phyloP scores from a whole-genome alignment of 2,113 vertebrate genomes.

The Osmerus mordax region DNA sequence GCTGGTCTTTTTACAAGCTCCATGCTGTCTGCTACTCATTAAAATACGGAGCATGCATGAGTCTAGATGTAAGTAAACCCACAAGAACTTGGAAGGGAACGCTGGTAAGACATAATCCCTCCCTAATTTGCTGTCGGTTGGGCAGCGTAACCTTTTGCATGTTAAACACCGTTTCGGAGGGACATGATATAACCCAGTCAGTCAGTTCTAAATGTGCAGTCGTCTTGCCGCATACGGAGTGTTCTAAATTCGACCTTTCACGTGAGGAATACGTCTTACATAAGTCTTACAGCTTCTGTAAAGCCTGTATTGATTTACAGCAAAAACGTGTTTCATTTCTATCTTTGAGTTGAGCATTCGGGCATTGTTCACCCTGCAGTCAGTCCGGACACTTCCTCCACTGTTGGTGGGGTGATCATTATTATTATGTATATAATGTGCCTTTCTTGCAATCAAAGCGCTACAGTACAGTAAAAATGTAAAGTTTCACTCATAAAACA shows the following conservation, averaged over 20 bases:
- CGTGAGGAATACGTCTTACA: not conserved
- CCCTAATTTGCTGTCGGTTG: slow-evolving; percentile 52
- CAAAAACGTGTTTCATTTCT: not conserved
- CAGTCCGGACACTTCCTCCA: too few species aligned
- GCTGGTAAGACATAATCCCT: slow-evolving; percentile 54
- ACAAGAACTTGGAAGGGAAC: slow-evolving; percentile 60
- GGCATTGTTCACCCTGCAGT: too few species aligned
- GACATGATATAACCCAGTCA: slow-evolving; percentile 43
- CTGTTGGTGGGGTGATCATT: too few species aligned
- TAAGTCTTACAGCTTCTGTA: not conserved
- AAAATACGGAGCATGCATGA: slow-evolving; percentile 63
- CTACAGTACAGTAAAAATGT: too few species aligned
- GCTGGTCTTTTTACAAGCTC: slow-evolving; percentile 60
- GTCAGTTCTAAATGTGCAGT: slow-evolving; percentile 33
- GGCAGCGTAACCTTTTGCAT: slow-evolving; percentile 39
- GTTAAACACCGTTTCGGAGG: slow-evolving; percentile 57
- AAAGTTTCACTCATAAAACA: too few species aligned
- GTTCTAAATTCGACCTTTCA: not conserved
- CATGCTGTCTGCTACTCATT: slow-evolving; percentile 66
- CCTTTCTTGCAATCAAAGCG: too few species aligned
- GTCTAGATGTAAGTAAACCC: slow-evolving; percentile 55
- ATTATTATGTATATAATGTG: too few species aligned
- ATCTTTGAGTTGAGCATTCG: not conserved
- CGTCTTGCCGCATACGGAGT: not conserved
- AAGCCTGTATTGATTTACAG: not conserved